Base-by-base conservation (phyloP, 1,140 invertebrate species). In the Pararge aegeria region DNA sequence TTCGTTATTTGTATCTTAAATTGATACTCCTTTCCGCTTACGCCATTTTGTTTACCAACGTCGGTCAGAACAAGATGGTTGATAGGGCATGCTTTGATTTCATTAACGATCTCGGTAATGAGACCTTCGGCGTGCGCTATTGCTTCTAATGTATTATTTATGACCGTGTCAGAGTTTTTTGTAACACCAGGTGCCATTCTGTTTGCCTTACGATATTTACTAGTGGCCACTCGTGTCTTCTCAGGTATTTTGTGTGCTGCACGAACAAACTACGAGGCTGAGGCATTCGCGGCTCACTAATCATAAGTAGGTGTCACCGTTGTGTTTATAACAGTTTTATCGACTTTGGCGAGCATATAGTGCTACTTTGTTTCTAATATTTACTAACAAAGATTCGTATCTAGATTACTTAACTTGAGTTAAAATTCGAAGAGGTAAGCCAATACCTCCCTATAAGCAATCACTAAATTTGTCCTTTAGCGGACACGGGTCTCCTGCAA, bases 271-370 rank as follows among this genome's bases (percentile, higher is more conserved):
- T n/a, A n/a, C n/a, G n/a, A n/a, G n/a, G n/a, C n/a, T n/a, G n/a
- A n/a, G 67, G 62, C 48, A 70, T 69, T 74, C 73, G 71, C 61
- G 54, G 61, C 75, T 66, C 62, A 88, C 81, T 86, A 78, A 68
- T 64, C 70, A 59, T 52, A 55, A 57, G 40, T 77, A 79, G 63
- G 70, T 79, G 73, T 70, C 59, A 73, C 55, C 70, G 57, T 59
- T 71, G 78, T 79, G 79, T 85, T 73, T 87, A 87, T 87, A 85
- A 83, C 62, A 75, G 65, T 76, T 80, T 78, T 80, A 82, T 86
- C 79, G 69, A 68, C 64, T 65, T 64, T 66, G 61, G 52, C 62
- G 61, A 70, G 66, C n/a, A n/a, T 54, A 40, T 6, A 15, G 42
- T 46, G 55, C 62, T 56, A 61, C 64, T 66, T 66, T 65, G 66